Percentiles rank a stretch among this genome's conserved stretches.
phyloP scores from a whole-genome alignment of 92 coral and sea anemone species.

The Parazoanthus darwini region DNA sequence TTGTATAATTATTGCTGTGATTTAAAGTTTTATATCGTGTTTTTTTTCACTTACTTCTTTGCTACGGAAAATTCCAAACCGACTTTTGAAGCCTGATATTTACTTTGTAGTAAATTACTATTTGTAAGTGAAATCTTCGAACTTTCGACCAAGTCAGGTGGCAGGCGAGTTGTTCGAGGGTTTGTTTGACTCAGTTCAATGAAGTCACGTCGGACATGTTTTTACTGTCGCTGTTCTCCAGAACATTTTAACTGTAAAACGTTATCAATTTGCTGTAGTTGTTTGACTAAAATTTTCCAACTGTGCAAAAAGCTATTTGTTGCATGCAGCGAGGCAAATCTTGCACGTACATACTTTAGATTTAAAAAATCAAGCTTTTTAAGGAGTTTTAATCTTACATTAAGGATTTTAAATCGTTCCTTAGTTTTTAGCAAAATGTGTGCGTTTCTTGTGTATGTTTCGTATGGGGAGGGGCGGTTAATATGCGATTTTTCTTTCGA shows the following conservation, averaged over 20 bases:
- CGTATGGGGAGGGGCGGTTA: too few species aligned
- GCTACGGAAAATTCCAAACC: not conserved
- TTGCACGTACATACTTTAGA: too few species aligned
- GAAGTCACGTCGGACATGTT: not conserved
- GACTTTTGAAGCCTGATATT: not conserved
- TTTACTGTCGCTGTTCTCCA: not conserved
- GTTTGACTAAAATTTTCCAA: too few species aligned
- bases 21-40: not conserved
- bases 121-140: not conserved
- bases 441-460: too few species aligned
- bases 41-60: not conserved
- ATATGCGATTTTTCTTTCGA: too few species aligned
- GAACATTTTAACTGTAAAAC: not conserved
- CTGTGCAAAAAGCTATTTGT: not conserved
- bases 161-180: not conserved
- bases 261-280: not conserved
- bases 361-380: too few species aligned
- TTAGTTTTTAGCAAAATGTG: not conserved
- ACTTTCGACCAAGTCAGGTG: not conserved
- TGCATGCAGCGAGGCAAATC: not conserved
- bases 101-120: not conserved
- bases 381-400: too few species aligned
- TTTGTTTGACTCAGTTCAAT: not conserved
- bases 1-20: not conserved
- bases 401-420: too few species aligned